These are phyloP conservation scores for Eristalis tenax DNA, from an alignment of 2,888 invertebrate genomes.

Conservation along the genomic window DNA sequence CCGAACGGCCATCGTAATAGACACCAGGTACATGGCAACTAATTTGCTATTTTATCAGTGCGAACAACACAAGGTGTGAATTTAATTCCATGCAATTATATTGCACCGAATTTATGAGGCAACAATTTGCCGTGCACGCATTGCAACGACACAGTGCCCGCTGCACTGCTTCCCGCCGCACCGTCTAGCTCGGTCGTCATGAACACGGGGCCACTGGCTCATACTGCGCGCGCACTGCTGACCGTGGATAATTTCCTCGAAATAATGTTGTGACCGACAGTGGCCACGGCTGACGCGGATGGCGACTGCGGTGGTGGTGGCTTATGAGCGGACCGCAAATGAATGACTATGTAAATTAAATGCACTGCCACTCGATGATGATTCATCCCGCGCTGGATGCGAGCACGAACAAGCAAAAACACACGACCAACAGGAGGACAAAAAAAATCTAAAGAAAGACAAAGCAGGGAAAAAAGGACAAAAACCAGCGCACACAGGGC, in stretches of 20 bases:
- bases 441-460: not conserved
- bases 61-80: conserved; percentile 52
- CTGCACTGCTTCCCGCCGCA: not conserved
- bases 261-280: not conserved
- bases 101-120: conserved; percentile 35
- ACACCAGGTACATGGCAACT: conserved; percentile 35
- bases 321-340: conserved; percentile 21
- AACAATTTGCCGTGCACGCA: conserved; percentile 35
- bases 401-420: not conserved
- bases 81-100: conserved; percentile 56
- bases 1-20: conserved; percentile 21
- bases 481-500: not conserved
- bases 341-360: conserved; percentile 3
- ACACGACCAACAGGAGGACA: not conserved
- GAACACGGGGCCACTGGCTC: not conserved
- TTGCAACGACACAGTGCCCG: conserved; percentile 8
- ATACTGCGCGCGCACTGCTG: not conserved
- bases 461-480: not conserved
- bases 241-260: conserved; percentile 11
- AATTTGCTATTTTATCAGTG: conserved; percentile 56
- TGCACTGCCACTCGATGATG: not conserved
- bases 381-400: conserved; percentile 3
- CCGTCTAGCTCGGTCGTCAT: not conserved
- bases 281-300: not conserved
- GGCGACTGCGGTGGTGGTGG: not conserved